phyloP scores from a whole-genome alignment of 2,797 vertebrate species.

The Telmatherina bonti region DNA sequence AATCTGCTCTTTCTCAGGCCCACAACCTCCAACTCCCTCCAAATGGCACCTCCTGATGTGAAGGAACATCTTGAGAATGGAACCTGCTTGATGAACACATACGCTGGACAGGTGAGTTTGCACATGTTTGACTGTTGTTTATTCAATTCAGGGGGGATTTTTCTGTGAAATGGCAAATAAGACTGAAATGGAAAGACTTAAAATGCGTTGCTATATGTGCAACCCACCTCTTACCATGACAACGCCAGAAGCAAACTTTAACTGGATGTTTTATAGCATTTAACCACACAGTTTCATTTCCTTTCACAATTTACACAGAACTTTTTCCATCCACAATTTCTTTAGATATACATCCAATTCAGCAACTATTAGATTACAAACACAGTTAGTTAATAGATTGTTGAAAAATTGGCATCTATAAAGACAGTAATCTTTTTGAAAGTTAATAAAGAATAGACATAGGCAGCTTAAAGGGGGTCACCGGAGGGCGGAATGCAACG shows the following conservation, averaged over 20 bases:
- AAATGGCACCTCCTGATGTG: conserved; percentile 26
- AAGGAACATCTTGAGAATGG: conserved; percentile 14
- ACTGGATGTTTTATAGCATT: too few relatives aligned
- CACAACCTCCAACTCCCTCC: conserved; percentile 11
- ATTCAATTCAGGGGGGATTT: not conserved
- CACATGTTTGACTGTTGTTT: not conserved
- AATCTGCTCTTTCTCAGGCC: conserved; percentile 35
- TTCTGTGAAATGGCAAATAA: not conserved
- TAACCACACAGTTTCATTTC: not conserved
- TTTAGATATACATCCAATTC: not conserved
- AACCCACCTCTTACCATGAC: not conserved
- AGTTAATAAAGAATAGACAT: too few relatives aligned
- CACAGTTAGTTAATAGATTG: too few relatives aligned
- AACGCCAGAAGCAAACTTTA: not conserved
- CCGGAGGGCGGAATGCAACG: not conserved
- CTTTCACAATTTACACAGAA: not conserved
- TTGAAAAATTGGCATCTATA: too few relatives aligned
- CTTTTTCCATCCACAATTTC: not conserved
- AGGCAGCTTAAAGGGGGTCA: too few relatives aligned
- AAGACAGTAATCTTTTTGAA: too few relatives aligned
- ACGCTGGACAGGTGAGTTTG: conserved; percentile 84
- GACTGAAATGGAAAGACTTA: not conserved
- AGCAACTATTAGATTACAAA: not conserved
- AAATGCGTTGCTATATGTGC: not conserved
- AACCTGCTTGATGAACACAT: conserved; percentile 78